These are phyloP conservation scores for Drosophila sturtevanti DNA, from an alignment of 1,140 invertebrate genomes.

Conservation along the genomic window DNA sequence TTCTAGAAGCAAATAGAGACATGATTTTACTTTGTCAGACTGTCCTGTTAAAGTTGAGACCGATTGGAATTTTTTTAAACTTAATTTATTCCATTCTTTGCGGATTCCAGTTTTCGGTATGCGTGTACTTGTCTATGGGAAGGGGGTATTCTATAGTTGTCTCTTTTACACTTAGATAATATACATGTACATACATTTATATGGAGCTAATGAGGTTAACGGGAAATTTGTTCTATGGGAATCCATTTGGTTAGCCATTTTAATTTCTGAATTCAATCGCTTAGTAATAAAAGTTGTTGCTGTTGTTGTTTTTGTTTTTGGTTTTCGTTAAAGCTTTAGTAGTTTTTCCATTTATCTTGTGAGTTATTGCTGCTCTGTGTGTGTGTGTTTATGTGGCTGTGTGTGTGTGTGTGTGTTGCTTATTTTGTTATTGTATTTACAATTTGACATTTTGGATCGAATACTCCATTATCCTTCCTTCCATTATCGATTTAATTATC, in stretches of 20 bases:
- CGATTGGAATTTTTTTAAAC: too few relatives aligned
- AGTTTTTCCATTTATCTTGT: constrained; percentile 76
- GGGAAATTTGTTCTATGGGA: background rate
- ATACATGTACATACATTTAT: too few relatives aligned
- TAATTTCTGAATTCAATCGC: background rate
- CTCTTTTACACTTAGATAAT: too few relatives aligned
- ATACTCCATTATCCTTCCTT: background rate
- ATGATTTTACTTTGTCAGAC: too few relatives aligned
- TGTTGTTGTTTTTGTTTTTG: constrained; percentile 30
- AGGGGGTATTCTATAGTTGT: too few relatives aligned
- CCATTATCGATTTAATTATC: constrained; percentile 10
- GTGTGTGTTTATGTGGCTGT: constrained; percentile 28
- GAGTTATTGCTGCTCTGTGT: constrained; percentile 38
- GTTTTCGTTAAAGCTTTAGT: constrained; percentile 72
- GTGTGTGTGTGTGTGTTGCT: constrained; percentile 14
- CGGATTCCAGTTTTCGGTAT: too few relatives aligned
- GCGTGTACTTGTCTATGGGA: too few relatives aligned
- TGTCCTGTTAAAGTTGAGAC: too few relatives aligned
- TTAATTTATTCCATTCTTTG: too few relatives aligned
- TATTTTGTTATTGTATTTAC: constrained; percentile 22
- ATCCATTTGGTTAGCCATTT: background rate
- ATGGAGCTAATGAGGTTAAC: too few relatives aligned
- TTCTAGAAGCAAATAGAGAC: too few relatives aligned
- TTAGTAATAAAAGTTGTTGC: constrained; percentile 15
- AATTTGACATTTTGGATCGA: constrained; percentile 20